phyloP scores from a whole-genome alignment of 2,113 vertebrate genomes.

The Rostratula benghalensis region DNA sequence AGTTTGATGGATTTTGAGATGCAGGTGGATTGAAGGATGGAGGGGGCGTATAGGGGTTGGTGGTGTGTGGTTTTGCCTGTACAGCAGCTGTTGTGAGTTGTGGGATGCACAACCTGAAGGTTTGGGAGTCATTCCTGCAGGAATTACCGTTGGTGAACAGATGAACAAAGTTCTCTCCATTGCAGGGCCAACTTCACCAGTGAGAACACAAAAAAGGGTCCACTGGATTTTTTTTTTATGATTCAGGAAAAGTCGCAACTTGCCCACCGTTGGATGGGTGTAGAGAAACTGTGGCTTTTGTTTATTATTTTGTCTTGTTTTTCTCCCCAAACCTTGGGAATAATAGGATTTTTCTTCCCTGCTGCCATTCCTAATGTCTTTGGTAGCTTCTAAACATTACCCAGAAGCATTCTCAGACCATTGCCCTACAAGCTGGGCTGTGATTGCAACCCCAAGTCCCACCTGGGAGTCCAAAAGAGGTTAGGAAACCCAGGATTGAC shows the following conservation, averaged over 20 bases:
- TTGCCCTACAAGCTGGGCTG: not conserved
- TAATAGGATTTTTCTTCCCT: not conserved
- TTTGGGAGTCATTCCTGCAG: not conserved
- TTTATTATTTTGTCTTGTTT: not conserved
- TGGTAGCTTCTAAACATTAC: not conserved
- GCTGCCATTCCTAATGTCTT: not conserved
- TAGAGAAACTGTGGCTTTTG: not conserved
- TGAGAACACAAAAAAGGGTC: not conserved
- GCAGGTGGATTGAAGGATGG: not conserved
- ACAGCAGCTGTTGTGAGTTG: not conserved
- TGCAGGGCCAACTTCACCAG: not conserved
- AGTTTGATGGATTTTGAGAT: not conserved
- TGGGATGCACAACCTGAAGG: not conserved
- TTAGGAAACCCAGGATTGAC: not conserved
- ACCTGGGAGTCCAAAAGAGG: not conserved
- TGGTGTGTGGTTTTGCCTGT: not conserved
- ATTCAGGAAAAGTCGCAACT: not conserved
- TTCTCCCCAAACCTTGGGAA: not conserved
- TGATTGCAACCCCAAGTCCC: not conserved
- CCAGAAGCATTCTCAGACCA: not conserved
- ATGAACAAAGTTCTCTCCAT: accelerated
- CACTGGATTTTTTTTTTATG: not conserved
- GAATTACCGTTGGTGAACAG: not conserved
- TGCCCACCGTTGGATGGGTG: not conserved
- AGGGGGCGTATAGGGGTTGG: accelerated